Evolutionary conservation across 2,113 vertebrate species (phyloP), one percentile per base, ranked within the genome.

Genomic region (Xyrauchen texanus): DNA sequence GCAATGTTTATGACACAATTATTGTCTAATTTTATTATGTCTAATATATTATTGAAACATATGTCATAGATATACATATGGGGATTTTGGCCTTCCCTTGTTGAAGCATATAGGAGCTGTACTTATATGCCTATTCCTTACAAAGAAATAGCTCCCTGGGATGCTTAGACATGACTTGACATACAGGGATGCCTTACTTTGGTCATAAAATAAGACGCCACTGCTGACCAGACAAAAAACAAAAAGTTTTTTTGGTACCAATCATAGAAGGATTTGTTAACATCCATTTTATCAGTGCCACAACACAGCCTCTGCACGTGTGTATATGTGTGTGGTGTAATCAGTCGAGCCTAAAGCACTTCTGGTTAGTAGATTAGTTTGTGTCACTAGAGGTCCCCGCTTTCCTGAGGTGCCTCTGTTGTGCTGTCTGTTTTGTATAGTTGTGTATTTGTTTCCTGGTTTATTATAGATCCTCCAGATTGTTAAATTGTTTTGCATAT

Each of bases 401-500:
- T 68, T 76, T 68, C 80, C 80, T 49, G 64, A 61, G 66, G 80
- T 74, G 51, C 66, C 42, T 63, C 34, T 78, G 67, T 75, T 75
- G 80, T 80, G 84, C 83, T 84, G 75, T 66, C 78, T 85, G 62
- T 81, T 89, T 87, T 84, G 83, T 72, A 61, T 67, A 78, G 46
- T 61, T 65, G 72, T 88, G 84, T 79, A 77, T 87, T 83, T 86
- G 78, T 88, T 85, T 87, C 62, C 84, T 82, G 77, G 81, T 86
- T 81, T 80, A 81, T 80, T 15, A 74, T 82, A 76, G 76, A 80
- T 78, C 85, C 85, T 85, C 71, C 53, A 57, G 68, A 80, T 79
- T 72, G 70, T 34, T 64, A 62, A 70, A 76, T 82, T 82, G 80
- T 71, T 87, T 86, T 81, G 83, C 88, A 89, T 90, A 88, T 89